Evolutionary conservation across 2,888 invertebrate genomes (phyloP).

Genomic region (Brenthis ino): DNA sequence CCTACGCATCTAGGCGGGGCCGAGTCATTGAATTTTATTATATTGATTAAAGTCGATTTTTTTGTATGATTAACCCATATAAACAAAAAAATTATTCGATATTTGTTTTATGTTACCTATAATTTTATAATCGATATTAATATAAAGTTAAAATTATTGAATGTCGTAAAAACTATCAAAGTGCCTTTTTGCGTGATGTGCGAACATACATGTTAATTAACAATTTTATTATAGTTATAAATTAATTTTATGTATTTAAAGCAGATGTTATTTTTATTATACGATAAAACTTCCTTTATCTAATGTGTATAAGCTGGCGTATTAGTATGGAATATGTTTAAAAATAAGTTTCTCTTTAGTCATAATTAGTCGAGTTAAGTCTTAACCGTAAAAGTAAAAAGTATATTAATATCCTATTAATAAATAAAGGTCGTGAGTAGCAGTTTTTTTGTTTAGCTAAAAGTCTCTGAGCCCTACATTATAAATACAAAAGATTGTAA

Average conservation of each 20-base stretch:
- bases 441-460: no score
- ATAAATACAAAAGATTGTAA: no score
- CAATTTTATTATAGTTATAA: conserved; percentile 7
- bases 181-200: not conserved
- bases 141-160: not conserved
- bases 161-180: not conserved
- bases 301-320: not conserved
- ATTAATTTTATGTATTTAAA: not conserved
- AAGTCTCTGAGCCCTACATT: no score
- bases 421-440: no score
- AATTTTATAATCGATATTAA: conserved; percentile 1
- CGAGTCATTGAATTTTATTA: no score
- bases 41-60: no score
- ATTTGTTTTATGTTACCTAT: not conserved
- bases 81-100: not conserved
- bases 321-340: not conserved
- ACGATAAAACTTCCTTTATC: conserved; percentile 6
- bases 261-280: conserved; percentile 18
- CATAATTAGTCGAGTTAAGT: not conserved
- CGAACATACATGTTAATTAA: conserved; percentile 14
- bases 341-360: not conserved
- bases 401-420: no score
- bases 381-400: not conserved
- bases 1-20: no score
- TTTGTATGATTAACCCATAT: no score